Percentiles rank a stretch among this genome's conserved stretches.
Conservation (phyloP, 2,888 invertebrate genomes). For the Aproaerema taeniolella region DNA sequence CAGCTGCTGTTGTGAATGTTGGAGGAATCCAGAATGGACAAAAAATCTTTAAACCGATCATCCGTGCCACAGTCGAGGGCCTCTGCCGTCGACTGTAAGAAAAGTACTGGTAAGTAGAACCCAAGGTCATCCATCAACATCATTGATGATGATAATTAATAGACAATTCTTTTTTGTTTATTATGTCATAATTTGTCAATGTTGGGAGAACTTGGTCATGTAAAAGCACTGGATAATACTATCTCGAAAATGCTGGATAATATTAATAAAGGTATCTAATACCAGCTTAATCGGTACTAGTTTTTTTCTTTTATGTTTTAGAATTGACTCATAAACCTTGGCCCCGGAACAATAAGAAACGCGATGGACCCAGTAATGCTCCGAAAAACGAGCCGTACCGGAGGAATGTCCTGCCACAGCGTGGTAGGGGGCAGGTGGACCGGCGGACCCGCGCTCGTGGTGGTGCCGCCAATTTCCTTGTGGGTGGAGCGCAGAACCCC, state of each 20-base stretch:
- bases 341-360: constrained; percentile 80
- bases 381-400: constrained; percentile 81
- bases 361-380: constrained; percentile 77
- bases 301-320: constrained; percentile 27
- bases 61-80: constrained; percentile 84
- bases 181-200: neutral
- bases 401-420: constrained; percentile 81
- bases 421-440: constrained; percentile 82
- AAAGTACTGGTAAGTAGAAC: constrained; percentile 79
- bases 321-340: constrained; percentile 78
- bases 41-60: constrained; percentile 83
- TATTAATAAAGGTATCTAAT: no score
- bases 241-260: no score
- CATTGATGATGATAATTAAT: neutral
- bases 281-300: no score
- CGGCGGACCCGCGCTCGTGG: constrained; percentile 83
- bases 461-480: constrained; percentile 52
- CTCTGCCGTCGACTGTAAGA: constrained; percentile 84
- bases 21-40: constrained; percentile 84
- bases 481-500: constrained; percentile 85
- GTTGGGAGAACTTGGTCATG: no score
- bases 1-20: constrained; percentile 72
- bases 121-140: constrained; percentile 36
- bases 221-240: no score
- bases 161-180: constrained; percentile 12